Evolutionary conservation across 2,113 vertebrate species (phyloP).

Genomic region (Copsychus sechellarum): DNA sequence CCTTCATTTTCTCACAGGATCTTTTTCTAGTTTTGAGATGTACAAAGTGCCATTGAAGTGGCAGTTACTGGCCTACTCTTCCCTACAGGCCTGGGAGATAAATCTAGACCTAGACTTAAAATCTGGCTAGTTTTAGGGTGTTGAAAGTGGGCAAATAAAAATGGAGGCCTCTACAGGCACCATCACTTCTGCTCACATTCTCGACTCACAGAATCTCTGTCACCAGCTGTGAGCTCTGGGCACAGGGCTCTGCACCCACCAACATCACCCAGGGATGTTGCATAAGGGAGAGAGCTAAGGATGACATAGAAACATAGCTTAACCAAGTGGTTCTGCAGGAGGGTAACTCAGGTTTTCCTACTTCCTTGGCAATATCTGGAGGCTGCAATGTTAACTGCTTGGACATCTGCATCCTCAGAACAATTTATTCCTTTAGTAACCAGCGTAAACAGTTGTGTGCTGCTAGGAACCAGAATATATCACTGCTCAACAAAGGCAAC

Average conservation of each 20-base stretch:
- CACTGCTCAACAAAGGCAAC: constrained; percentile 5
- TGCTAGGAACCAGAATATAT: constrained; percentile 58
- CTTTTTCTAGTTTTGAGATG: neutral
- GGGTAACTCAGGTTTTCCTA: constrained; percentile 64
- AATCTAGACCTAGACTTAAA: neutral
- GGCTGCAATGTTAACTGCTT: constrained; percentile 61
- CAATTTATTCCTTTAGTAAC: constrained; percentile 69
- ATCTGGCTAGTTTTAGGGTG: neutral
- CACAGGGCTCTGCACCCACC: neutral
- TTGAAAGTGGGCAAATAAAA: neutral
- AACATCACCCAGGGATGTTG: neutral
- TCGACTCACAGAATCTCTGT: neutral
- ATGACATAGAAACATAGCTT: constrained; percentile 34
- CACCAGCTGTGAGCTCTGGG: neutral
- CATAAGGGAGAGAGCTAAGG: neutral
- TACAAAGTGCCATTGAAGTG: neutral
- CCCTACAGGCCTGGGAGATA: neutral
- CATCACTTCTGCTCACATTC: neutral
- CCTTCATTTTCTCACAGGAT: neutral
- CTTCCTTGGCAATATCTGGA: constrained; percentile 54
- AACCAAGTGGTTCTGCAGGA: constrained; percentile 44
- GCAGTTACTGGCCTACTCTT: neutral
- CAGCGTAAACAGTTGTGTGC: constrained; percentile 35
- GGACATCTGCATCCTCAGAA: constrained; percentile 68
- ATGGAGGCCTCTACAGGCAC: neutral